A percentile compares a stretch with the other conserved stretches of the same genome.
Conservation (phyloP, 2,888 invertebrate species). For the Epirrhoe alternata region DNA sequence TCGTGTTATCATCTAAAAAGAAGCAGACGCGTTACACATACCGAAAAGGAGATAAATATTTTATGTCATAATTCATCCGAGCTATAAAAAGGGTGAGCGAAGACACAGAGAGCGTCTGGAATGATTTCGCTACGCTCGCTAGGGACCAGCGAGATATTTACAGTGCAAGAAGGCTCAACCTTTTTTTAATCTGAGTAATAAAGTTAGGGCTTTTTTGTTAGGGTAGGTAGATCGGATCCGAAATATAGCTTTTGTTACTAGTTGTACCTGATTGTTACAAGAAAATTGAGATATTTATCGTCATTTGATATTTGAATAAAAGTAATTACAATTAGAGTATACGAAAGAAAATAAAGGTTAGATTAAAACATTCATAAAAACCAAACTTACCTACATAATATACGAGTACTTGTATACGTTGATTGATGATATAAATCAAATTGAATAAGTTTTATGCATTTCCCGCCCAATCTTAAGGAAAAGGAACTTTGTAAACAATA, state of each 20-base stretch:
- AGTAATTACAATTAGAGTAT: not conserved
- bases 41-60: slow-evolving; percentile 78
- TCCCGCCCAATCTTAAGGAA: slow-evolving; percentile 39
- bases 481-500: slow-evolving; percentile 48
- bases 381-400: not conserved
- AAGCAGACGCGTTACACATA: slow-evolving; percentile 72
- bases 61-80: slow-evolving; percentile 78
- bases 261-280: not conserved
- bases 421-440: slow-evolving; percentile 21
- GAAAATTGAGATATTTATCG: not conserved
- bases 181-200: slow-evolving; percentile 62
- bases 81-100: slow-evolving; percentile 75
- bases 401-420: not conserved
- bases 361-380: not conserved
- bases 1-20: slow-evolving; percentile 74
- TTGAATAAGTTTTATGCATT: slow-evolving; percentile 20
- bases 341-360: not conserved
- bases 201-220: slow-evolving; percentile 51
- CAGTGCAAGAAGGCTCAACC: slow-evolving; percentile 57
- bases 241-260: slow-evolving; percentile 10
- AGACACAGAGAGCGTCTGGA: slow-evolving; percentile 60
- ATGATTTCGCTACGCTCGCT: slow-evolving; percentile 66
- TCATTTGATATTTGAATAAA: not conserved
- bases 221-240: slow-evolving; percentile 33
- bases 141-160: slow-evolving; percentile 56